Evolutionary conservation across 2,888 invertebrate genomes (phyloP), one percentile per base, ranked within the genome.

Genomic region (Notocelia uddmanniana): DNA sequence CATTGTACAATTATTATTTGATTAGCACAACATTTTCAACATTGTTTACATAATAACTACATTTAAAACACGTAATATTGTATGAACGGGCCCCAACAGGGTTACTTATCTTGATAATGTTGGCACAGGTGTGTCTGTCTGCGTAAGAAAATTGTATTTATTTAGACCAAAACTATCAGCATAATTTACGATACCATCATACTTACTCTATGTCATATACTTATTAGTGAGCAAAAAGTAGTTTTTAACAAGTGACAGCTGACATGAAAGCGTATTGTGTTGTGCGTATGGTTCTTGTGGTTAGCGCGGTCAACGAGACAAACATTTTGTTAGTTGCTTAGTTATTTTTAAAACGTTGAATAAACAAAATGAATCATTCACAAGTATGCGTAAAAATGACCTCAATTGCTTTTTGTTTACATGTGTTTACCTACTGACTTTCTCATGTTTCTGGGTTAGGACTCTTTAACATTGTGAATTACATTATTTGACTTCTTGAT

Each of bases 101-200:
- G 88, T 85, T 83, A 82, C 76, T 78, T 82, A 78, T 80, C 79
- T 75, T 76, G 76, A 74, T 74, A 69, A 58, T 89, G 83, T 90
- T 89, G 77, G 79, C 81, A 85, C 91, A 90, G 89, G 86, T 91
- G 21, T 41, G 89, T 75, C 55, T 73, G 34, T 58, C 77, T 76
- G 79, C 83, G 83, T 82, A 84, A 82, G 80, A 79, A 75, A 82
- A 74, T 77, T 76, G 73, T 84, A 79, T 87, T 85, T 89, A 81
- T 79, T 84, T 81, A 81, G 79, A 84, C 84, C 85, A 78, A 86
- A 89, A 88, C 87, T 86, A 86, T 83, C 82, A 80, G 74, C 79
- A 77, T 73, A 67, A 62, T 72, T 67, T 72, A 62, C 26, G 48
- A 55, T 62, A 59, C 31, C 69, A 31, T 48, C 62, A 68, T 45